These are phyloP conservation scores for Maconellicoccus hirsutus DNA, from an alignment of 1,140 invertebrate species.

Conservation along the genomic window DNA sequence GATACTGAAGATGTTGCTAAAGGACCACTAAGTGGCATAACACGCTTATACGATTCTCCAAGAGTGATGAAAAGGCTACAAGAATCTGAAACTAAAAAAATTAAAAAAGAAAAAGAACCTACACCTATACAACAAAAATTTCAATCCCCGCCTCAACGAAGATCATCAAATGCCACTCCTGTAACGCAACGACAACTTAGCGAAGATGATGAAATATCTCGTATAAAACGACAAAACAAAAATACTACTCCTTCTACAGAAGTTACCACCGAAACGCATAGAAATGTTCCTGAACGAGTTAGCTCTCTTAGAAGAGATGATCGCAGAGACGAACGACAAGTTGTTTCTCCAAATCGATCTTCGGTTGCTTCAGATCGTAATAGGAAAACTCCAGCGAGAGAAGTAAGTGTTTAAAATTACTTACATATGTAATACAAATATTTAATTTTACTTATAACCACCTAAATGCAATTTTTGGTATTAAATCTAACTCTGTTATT, in stretches of 20 bases:
- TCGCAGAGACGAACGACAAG: constrained; percentile 31
- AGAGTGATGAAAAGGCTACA: constrained; percentile 77
- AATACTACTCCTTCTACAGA: constrained; percentile 38
- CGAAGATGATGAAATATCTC: constrained; percentile 80
- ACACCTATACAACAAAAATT: constrained; percentile 37
- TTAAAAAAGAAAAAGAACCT: constrained; percentile 59
- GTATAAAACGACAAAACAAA: constrained; percentile 81
- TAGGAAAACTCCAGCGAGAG: constrained; percentile 42
- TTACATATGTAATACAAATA: constrained; percentile 28
- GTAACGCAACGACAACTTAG: constrained; percentile 50
- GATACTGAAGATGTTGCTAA: constrained; percentile 77
- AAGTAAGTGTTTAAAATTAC: constrained; percentile 44
- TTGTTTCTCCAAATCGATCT: constrained; percentile 36
- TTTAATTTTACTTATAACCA: no score
- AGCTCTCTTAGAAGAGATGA: constrained; percentile 36
- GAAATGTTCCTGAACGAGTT: constrained; percentile 37
- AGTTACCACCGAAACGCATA: constrained; percentile 35
- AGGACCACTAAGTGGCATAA: constrained; percentile 80
- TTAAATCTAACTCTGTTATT: no score
- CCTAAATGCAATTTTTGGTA: no score
- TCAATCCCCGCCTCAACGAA: constrained; percentile 31
- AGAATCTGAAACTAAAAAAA: constrained; percentile 59
- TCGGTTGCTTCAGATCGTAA: constrained; percentile 26
- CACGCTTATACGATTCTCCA: constrained; percentile 74
- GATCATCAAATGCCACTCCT: constrained; percentile 18